Conservation (phyloP, 2,888 invertebrate species). For the Lamellibrachia columna region DNA sequence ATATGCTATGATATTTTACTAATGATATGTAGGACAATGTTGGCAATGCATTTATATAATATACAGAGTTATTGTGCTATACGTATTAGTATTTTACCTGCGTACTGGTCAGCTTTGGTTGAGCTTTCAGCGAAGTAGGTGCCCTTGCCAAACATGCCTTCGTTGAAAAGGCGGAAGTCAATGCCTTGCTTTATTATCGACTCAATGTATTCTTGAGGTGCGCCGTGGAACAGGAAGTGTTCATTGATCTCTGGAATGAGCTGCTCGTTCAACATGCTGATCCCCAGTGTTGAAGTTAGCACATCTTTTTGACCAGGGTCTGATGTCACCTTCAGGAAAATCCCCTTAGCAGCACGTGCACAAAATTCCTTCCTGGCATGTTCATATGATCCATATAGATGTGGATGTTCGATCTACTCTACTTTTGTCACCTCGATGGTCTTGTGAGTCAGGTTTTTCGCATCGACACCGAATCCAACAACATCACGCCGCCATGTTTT, state of each 20-base stretch:
- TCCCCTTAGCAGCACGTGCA: background rate
- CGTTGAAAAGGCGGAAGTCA: constrained; percentile 40
- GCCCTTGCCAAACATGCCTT: constrained; percentile 44
- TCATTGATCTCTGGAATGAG: constrained; percentile 45
- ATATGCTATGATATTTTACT: no score
- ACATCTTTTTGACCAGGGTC: background rate
- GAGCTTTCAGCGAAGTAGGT: constrained; percentile 50
- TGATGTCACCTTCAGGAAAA: background rate
- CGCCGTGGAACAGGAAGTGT: constrained; percentile 48
- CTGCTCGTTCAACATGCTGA: constrained; percentile 3
- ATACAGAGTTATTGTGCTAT: background rate
- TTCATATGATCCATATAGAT: constrained; percentile 1
- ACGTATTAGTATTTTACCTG: constrained; percentile 39
- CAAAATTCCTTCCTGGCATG: background rate
- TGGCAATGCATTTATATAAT: background rate
- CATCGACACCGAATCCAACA: constrained; percentile 28
- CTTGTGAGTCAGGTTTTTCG: constrained; percentile 6
- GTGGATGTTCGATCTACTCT: constrained; percentile 24
- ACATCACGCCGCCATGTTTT: background rate
- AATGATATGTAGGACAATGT: no score
- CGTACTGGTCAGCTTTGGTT: constrained; percentile 51
- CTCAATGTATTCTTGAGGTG: constrained; percentile 32
- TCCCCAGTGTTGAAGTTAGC: background rate
- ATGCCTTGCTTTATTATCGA: constrained; percentile 39
- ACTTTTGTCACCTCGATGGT: constrained; percentile 27